phyloP scores from a whole-genome alignment of 2,797 vertebrate genomes.

The Dermochelys coriacea region DNA sequence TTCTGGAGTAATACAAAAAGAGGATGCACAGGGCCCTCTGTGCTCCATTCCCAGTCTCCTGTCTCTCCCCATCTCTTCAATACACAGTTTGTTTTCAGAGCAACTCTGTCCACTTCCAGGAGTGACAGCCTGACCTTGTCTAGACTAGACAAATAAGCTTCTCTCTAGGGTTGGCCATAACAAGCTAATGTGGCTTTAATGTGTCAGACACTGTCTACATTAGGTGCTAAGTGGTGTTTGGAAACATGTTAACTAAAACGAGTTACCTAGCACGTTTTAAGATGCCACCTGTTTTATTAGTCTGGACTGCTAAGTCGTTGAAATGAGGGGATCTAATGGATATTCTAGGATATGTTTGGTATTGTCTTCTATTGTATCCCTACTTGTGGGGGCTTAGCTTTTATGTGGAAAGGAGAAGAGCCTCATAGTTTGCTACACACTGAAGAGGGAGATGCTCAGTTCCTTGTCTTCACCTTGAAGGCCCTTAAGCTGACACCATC shows the following conservation, averaged over 20 bases:
- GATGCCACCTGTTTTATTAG: background rate
- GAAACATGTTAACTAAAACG: background rate
- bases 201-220: background rate
- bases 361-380: too few species aligned
- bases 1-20: background rate
- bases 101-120: background rate
- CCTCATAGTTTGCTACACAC: background rate
- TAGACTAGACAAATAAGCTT: background rate
- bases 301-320: background rate
- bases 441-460: background rate
- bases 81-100: background rate
- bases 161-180: background rate
- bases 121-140: background rate
- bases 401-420: background rate
- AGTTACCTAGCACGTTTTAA: background rate
- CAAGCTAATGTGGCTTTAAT: background rate
- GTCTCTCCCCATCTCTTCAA: background rate
- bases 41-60: background rate
- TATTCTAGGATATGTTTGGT: too few species aligned
- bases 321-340: background rate
- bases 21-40: background rate
- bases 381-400: background rate
- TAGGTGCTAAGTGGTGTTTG: background rate
- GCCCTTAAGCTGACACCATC: background rate
- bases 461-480: background rate